Base-by-base conservation (phyloP, 2,113 vertebrate genomes). In the Uria aalge region DNA sequence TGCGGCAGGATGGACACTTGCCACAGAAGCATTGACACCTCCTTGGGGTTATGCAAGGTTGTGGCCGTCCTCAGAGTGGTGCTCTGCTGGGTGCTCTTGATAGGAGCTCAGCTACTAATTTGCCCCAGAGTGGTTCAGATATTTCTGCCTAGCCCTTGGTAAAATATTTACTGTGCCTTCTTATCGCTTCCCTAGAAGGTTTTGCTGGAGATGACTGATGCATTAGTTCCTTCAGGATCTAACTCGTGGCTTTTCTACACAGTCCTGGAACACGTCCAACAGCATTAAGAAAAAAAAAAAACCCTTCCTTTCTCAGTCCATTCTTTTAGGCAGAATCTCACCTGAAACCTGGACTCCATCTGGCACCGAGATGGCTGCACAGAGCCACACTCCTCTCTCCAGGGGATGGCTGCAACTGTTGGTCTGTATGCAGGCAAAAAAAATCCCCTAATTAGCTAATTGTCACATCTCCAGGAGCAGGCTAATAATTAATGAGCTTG, bases 151-250 rank as follows among this genome's bases (percentile, higher is more conserved):
- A 91, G 32, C 62, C 81, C 62, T 69, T 71, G n/a, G 81, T 95
- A 85, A 94, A 96, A 94, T 92, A 97, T 95, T 95, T 92, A 92
- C 92, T 88, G 66, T 74, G 38, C 74, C 34, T 75, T 92, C 77
- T 94, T 96, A 96, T 95, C 92, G 34, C 41, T 66, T 91, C 53
- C 73, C 84, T 91, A 68, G 86, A 60, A 92, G 91, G 60, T 64
- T 96, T 94, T 89, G 83, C 66, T 69, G 80, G 48, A 94, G 73
- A 32, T 78, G 95, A 94, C 60, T 76, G 86, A 89, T 59, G 74
- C 23, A 96, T 94, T 94, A 85, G 92, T 79, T 94, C 84, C 71
- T 79, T 76, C 4, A 71, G 52, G 74, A 89, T 76, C 84, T 94
- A 79, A 73, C 62, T 69, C 1, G 0, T 21, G 32, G 13, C n/a